Conservation (phyloP, 2,797 vertebrate species). For the Limnodromus scolopaceus region DNA sequence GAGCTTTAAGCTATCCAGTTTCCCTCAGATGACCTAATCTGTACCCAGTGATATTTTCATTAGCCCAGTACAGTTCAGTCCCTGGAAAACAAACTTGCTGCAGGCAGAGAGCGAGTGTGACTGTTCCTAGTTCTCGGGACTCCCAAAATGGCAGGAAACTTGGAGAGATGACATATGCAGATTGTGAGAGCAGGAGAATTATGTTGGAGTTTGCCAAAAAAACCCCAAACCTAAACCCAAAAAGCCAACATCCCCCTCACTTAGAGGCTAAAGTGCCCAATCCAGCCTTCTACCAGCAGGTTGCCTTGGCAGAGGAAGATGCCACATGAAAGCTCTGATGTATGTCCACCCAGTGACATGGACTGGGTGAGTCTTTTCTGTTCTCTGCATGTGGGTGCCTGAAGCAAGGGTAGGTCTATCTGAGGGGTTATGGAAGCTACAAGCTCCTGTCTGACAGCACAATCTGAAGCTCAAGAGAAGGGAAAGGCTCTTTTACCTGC, state of each 20-base stretch:
- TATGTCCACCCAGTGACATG: neutral
- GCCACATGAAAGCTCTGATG: neutral
- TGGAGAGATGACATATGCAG: neutral
- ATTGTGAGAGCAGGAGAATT: neutral
- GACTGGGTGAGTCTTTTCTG: neutral
- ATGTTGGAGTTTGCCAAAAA: neutral
- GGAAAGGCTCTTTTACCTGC: neutral
- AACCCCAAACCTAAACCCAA: neutral
- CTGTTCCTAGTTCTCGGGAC: neutral
- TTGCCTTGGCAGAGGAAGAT: neutral
- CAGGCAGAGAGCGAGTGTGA: neutral
- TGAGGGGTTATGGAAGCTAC: rapidly evolving
- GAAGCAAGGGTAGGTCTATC: neutral
- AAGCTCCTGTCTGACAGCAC: neutral
- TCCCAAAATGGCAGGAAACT: neutral
- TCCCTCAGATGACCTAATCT: neutral
- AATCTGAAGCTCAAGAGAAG: neutral
- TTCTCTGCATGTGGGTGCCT: rapidly evolving
- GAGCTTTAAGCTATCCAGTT: neutral
- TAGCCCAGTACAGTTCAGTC: neutral
- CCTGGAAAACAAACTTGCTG: neutral
- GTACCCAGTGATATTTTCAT: neutral
- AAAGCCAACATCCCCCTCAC: neutral
- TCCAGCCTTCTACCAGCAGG: neutral
- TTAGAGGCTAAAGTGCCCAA: neutral